phyloP scores from a whole-genome alignment of 2,113 vertebrate genomes.

The Regulus satrapa region DNA sequence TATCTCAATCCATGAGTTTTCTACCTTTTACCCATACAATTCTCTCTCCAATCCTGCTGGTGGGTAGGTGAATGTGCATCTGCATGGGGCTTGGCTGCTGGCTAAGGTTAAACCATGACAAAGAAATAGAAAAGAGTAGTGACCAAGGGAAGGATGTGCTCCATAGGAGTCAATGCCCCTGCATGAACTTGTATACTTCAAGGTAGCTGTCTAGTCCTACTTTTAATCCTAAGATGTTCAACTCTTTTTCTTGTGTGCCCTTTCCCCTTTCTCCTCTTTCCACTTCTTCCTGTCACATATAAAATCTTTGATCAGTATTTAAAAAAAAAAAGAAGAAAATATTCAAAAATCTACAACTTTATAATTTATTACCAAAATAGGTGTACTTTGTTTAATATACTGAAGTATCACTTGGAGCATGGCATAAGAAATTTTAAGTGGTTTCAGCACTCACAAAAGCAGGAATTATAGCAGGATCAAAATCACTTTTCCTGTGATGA shows the following conservation, averaged over 20 bases:
- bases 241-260: background rate
- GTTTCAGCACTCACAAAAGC: background rate
- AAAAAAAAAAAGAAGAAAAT: background rate
- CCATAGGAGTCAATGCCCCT: too few relatives aligned
- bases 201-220: background rate
- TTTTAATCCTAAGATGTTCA: background rate
- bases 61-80: background rate
- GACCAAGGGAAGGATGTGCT: background rate
- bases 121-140: background rate
- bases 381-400: background rate
- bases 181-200: background rate
- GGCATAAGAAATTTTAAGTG: background rate
- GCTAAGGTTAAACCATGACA: background rate
- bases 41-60: accelerated
- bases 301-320: background rate
- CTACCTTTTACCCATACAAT: background rate
- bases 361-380: background rate
- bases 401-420: background rate
- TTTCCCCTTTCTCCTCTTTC: background rate
- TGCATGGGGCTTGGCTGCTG: background rate
- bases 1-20: background rate
- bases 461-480: background rate
- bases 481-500: background rate
- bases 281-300: background rate
- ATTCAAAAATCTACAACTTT: background rate